A percentile compares a stretch with the other conserved stretches of the same genome.
Conservation (phyloP, 2,888 invertebrate species). For the Mycalesis mineus region DNA sequence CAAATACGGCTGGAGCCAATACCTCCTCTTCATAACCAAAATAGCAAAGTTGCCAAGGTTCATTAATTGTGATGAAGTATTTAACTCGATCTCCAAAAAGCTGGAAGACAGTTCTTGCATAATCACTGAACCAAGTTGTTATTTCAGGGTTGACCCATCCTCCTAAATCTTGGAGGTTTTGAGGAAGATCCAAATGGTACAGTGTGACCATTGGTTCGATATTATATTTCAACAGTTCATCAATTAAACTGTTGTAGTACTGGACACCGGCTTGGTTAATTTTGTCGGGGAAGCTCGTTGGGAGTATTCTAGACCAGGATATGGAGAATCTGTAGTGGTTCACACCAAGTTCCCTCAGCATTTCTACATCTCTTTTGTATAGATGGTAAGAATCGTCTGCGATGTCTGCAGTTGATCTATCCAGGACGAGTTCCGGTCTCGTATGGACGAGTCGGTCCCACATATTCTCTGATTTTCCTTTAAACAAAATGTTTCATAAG, state of each 20-base stretch:
- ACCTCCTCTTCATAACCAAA: conserved; percentile 44
- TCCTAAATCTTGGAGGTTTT: conserved; percentile 56
- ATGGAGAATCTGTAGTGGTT: conserved; percentile 73
- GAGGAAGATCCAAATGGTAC: conserved; percentile 80
- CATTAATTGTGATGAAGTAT: conserved; percentile 85
- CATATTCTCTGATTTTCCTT: too few relatives aligned
- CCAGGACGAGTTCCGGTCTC: too few relatives aligned
- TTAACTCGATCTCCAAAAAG: conserved; percentile 78
- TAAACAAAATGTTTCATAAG: too few relatives aligned
- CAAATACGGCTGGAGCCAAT: conserved; percentile 46
- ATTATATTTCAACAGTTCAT: conserved; percentile 77
- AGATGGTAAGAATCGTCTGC: too few relatives aligned
- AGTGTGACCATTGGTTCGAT: conserved; percentile 80
- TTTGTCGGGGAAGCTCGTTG: conserved; percentile 76
- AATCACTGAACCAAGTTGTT: conserved; percentile 79
- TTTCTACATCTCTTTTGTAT: too few relatives aligned
- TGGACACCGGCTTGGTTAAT: conserved; percentile 81
- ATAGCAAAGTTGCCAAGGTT: conserved; percentile 71
- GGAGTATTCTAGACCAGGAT: conserved; percentile 83
- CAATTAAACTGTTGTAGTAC: conserved; percentile 84
- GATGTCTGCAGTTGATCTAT: too few relatives aligned
- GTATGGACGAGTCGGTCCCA: too few relatives aligned
- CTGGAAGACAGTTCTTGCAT: conserved; percentile 71
- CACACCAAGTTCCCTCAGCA: too few relatives aligned
- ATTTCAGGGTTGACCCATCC: conserved; percentile 82